phyloP scores from a whole-genome alignment of 2,113 vertebrate genomes.

The Neotoma lepida region DNA sequence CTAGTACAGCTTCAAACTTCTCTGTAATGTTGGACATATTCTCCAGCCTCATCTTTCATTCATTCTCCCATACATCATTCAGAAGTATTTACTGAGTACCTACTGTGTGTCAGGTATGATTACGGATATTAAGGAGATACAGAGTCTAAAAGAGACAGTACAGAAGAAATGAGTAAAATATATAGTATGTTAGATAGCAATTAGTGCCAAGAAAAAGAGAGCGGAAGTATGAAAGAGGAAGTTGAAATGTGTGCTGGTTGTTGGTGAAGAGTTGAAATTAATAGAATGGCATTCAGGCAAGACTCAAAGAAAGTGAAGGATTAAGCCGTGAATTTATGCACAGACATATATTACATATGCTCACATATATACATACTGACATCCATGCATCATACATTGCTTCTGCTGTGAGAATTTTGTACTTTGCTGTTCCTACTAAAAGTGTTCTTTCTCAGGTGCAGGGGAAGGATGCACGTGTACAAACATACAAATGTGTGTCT shows the following conservation, averaged over 20 bases:
- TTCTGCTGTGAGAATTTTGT: background rate
- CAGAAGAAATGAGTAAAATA: slow-evolving; percentile 38
- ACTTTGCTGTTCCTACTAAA: background rate
- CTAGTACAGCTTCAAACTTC: background rate
- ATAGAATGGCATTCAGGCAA: background rate
- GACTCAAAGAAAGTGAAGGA: slow-evolving; percentile 13
- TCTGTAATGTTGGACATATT: background rate
- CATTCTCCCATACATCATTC: background rate
- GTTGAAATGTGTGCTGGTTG: background rate
- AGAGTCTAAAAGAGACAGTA: slow-evolving; percentile 1
- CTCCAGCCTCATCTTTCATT: slow-evolving; percentile 2
- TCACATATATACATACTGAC: background rate
- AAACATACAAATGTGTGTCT: background rate
- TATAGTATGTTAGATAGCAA: background rate
- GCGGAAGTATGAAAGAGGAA: background rate
- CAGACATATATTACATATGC: background rate
- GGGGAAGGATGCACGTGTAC: background rate
- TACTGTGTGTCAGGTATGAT: background rate
- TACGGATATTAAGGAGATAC: background rate
- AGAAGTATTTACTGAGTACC: background rate
- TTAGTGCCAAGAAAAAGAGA: slow-evolving; percentile 41
- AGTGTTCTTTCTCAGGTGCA: background rate
- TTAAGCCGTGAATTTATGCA: background rate
- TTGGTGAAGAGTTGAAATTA: background rate
- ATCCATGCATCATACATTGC: background rate